Conservation (phyloP, 53 echinoderm and acorn worm genomes). For the Zoroaster sp. region DNA sequence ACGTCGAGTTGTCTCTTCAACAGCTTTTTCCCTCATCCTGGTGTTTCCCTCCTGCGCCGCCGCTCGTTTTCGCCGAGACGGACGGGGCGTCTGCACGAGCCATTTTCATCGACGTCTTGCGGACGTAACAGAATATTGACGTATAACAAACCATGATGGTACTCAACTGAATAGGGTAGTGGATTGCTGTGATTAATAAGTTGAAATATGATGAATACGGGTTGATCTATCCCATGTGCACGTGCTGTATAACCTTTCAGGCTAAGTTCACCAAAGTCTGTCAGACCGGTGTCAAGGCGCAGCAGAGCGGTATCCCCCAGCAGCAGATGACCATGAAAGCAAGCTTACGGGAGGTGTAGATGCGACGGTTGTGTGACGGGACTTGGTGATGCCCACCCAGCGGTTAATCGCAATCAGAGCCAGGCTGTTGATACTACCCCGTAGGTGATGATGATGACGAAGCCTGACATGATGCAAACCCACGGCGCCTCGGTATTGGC, state of each 20-base stretch:
- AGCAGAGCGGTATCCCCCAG: slow-evolving; percentile 34
- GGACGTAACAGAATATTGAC: background rate
- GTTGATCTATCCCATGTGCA: slow-evolving; percentile 20
- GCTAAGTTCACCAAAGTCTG: slow-evolving; percentile 56
- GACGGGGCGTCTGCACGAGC: slow-evolving; percentile 32
- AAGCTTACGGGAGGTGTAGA: slow-evolving; percentile 27
- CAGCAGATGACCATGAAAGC: slow-evolving; percentile 21
- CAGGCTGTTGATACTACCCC: slow-evolving; percentile 44
- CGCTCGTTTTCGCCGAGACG: background rate
- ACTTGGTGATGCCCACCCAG: slow-evolving; percentile 30
- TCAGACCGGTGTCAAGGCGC: slow-evolving; percentile 7
- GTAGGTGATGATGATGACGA: background rate
- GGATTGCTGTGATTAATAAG: background rate
- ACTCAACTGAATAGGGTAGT: background rate
- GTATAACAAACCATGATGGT: slow-evolving; percentile 16
- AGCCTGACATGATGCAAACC: background rate
- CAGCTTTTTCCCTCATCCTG: background rate
- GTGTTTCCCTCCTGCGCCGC: background rate
- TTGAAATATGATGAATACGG: background rate
- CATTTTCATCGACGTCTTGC: background rate
- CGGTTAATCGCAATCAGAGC: slow-evolving; percentile 47
- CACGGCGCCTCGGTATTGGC: slow-evolving; percentile 7
- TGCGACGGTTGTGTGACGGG: slow-evolving; percentile 7
- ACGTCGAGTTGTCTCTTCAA: background rate
- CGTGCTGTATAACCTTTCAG: slow-evolving; percentile 16